Evolutionary conservation across 30 jellyfish, hydroid and myxozoan species (phyloP).

Genomic region (Rhopilema esculentum): DNA sequence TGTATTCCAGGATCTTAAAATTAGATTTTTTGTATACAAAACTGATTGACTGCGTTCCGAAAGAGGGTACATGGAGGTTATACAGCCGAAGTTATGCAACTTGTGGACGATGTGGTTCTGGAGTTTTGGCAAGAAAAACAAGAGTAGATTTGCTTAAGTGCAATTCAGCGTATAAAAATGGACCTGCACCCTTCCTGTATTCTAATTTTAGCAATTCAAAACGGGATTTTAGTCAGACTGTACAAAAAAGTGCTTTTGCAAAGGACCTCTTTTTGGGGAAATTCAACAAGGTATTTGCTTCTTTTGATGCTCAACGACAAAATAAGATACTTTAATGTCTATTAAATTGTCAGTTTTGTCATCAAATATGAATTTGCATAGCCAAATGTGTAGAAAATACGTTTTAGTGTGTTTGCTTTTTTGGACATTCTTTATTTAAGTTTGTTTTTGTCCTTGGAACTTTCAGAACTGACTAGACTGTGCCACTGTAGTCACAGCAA

Average conservation of each 20-base stretch:
- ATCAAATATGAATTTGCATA: no score
- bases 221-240: conserved; percentile 5
- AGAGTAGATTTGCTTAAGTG: no score
- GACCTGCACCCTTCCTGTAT: neutral
- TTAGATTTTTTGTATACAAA: neutral
- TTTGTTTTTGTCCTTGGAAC: no score
- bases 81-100: neutral
- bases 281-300: conserved; percentile 38
- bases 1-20: conserved; percentile 3
- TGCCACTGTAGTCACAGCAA: no score
- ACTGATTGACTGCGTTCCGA: neutral
- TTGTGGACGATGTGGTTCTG: neutral
- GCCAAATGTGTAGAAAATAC: no score
- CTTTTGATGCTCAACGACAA: no score
- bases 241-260: conserved; percentile 32
- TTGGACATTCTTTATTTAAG: no score
- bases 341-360: no score
- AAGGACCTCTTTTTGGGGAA: conserved; percentile 57
- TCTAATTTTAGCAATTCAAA: neutral
- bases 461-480: no score
- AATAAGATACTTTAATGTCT: no score
- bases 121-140: neutral
- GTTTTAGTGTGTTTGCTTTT: no score
- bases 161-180: neutral
- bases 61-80: neutral